Base-by-base conservation (phyloP, 2,113 vertebrate genomes). In the Limnothrissa miodon region DNA sequence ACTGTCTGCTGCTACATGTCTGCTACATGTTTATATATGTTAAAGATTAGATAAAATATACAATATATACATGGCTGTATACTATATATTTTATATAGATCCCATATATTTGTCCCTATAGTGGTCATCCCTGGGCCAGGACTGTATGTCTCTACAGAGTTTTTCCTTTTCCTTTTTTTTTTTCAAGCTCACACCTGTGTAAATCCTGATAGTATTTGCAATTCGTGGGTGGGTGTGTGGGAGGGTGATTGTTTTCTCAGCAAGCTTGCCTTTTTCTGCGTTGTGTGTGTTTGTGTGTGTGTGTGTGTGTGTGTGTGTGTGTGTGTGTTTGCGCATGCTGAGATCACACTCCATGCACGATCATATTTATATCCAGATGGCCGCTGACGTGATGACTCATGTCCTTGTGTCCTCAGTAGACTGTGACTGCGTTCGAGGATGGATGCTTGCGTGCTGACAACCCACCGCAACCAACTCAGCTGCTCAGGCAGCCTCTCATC, bases 291-390 rank as follows among this genome's bases (percentile, higher is more conserved):
- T 5, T 66, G 59, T 33, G n/a, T 13, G 59, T 10, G 8, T 29
- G 9, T 17, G 29, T 74, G 11, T 39, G 66, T 13, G 29, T 36
- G 29, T 33, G 66, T 3, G 33, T 33, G 25, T 36, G 66, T 39
- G 66, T 36, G 0, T 39, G 66, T 15, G 66, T 74, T 29, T 15
- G 29, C 15, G 11, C 33, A 10, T 17, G 66, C 33, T 74, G 66
- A 36, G 66, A 74, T 36, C 29, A 74, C 66, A 74, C 33, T 70
- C 25, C 33, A 13, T 36, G 66, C 29, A 33, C 5, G 11, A 36
- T 36, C 66, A 74, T 74, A 33, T 74, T 74, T 74, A 74, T 36
- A 33, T 17, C 66, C 66, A 74, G 66, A 74, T 74, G 66, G 66
- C 25, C 1, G 33, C 66, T 74, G 66, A 33, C 29, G 4, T 33